These are phyloP conservation scores for Abrostola triplasia DNA, from an alignment of 2,888 invertebrate species.

Conservation along the genomic window DNA sequence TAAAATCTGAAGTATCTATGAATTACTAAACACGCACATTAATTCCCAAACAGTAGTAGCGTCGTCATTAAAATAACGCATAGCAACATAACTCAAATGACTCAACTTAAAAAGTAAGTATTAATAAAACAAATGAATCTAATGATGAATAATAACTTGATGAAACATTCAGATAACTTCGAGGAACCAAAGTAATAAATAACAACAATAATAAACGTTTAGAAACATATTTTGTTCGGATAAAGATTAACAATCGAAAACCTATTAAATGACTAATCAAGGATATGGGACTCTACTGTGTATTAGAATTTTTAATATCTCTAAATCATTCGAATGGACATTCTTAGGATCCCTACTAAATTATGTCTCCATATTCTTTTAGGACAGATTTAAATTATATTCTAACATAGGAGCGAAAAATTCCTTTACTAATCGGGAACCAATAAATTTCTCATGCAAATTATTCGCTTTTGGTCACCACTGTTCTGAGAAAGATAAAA, in stretches of 20 bases:
- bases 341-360: constrained; percentile 77
- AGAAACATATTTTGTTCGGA: constrained; percentile 58
- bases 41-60: constrained; percentile 43
- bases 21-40: constrained; percentile 32
- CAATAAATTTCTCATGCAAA: constrained; percentile 83
- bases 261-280: constrained; percentile 79
- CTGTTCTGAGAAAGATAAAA: constrained; percentile 72
- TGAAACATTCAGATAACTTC: constrained; percentile 48
- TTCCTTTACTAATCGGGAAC: constrained; percentile 68
- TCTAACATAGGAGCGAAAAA: constrained; percentile 77
- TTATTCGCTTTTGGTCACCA: constrained; percentile 69
- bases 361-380: constrained; percentile 76
- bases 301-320: constrained; percentile 74
- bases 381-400: constrained; percentile 79
- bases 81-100: constrained; percentile 46
- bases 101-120: constrained; percentile 40
- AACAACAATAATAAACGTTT: constrained; percentile 54
- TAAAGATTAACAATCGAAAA: constrained; percentile 75
- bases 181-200: constrained; percentile 54
- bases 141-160: constrained; percentile 53
- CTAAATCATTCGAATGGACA: constrained; percentile 75
- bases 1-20: constrained; percentile 17
- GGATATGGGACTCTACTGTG: constrained; percentile 69
- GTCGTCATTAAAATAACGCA: constrained; percentile 44
- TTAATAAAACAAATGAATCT: constrained; percentile 48